phyloP scores from a whole-genome alignment of 2,888 invertebrate species.

The Teinopalpus imperialis region DNA sequence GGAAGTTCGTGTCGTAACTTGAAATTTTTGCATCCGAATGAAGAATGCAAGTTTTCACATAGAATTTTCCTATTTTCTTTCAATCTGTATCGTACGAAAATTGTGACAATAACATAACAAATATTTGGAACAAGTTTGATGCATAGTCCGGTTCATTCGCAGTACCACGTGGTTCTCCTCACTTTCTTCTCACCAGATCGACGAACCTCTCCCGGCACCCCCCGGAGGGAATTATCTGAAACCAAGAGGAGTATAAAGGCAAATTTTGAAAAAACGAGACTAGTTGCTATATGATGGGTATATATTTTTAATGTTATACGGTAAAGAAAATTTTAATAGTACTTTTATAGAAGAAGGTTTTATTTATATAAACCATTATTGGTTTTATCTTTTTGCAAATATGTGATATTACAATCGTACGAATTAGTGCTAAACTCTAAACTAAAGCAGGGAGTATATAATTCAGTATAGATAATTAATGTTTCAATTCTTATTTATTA shows the following conservation, averaged over 20 bases:
- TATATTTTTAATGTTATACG: constrained; percentile 4
- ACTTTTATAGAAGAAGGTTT: too few species aligned
- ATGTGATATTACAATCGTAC: too few species aligned
- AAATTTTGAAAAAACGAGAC: constrained; percentile 12
- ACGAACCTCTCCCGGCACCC: constrained; percentile 74
- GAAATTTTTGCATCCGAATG: constrained; percentile 18
- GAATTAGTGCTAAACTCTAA: too few species aligned
- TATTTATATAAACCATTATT: too few species aligned
- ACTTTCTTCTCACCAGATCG: constrained; percentile 59
- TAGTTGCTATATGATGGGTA: too few species aligned
- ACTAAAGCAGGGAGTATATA: too few species aligned
- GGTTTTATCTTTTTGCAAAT: too few species aligned
- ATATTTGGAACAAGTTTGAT: background rate
- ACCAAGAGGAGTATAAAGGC: constrained; percentile 30
- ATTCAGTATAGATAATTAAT: too few species aligned
- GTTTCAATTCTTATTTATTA: too few species aligned
- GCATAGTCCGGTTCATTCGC: constrained; percentile 55
- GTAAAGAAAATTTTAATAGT: too few species aligned
- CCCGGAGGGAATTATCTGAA: constrained; percentile 77
- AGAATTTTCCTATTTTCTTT: constrained; percentile 24
- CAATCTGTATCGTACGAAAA: constrained; percentile 11
- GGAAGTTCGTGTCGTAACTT: constrained; percentile 21
- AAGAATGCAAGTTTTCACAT: constrained; percentile 24
- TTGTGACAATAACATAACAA: constrained; percentile 16
- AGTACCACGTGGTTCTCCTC: constrained; percentile 76